Evolutionary conservation across 2,113 vertebrate species (phyloP).

Genomic region (Todiramphus saurophagus): DNA sequence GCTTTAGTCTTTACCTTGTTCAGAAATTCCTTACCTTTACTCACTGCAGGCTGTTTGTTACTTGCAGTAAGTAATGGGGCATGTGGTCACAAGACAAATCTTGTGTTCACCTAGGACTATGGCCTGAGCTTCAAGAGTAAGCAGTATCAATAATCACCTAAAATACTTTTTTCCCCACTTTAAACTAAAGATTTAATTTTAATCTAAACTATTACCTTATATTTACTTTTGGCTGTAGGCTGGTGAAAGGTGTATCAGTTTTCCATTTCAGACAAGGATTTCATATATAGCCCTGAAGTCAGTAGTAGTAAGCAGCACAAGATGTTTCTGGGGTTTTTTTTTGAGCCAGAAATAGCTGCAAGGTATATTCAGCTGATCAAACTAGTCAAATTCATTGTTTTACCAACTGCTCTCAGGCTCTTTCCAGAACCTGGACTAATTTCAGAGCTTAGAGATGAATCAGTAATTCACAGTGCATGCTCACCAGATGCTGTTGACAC

Average conservation of each 20-base stretch:
- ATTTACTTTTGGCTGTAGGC: background rate
- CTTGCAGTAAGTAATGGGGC: background rate
- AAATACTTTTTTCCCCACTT: background rate
- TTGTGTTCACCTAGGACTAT: background rate
- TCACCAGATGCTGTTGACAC: conserved; percentile 61
- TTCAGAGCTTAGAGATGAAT: conserved; percentile 56
- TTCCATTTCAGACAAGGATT: background rate
- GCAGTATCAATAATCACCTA: background rate
- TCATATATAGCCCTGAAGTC: background rate
- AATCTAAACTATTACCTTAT: background rate
- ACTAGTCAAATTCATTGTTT: conserved; percentile 37
- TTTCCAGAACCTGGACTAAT: conserved; percentile 56
- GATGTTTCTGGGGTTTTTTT: background rate
- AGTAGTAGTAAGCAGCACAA: background rate
- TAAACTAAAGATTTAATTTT: background rate
- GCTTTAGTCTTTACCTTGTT: background rate
- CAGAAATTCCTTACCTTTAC: background rate
- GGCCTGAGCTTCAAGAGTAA: background rate
- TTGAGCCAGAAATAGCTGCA: background rate
- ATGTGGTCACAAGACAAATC: background rate
- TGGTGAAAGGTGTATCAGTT: background rate
- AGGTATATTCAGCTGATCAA: conserved; percentile 36
- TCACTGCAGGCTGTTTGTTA: background rate
- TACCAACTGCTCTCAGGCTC: conserved; percentile 37
- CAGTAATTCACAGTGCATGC: conserved; percentile 46